phyloP scores from a whole-genome alignment of 2,797 vertebrate species.

The Gastrophryne carolinensis region DNA sequence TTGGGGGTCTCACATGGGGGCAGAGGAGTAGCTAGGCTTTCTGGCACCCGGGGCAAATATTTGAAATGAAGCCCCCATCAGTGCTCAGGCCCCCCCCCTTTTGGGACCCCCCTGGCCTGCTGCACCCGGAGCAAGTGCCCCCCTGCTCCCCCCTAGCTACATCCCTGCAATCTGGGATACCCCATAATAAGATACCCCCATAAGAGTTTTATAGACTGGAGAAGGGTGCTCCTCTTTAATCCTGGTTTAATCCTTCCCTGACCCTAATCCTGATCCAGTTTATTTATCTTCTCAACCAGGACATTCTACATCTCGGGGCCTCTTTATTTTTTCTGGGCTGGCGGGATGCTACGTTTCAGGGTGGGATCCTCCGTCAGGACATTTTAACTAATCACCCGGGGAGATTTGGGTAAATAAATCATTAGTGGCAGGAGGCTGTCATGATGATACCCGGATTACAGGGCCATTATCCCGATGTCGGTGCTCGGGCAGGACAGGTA shows the following conservation, averaged over 20 bases:
- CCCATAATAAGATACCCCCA: too few species aligned
- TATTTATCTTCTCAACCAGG: constrained; percentile 17
- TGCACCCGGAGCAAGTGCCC: too few species aligned
- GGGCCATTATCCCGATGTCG: not conserved
- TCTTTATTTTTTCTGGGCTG: constrained; percentile 39
- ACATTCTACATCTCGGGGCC: not conserved
- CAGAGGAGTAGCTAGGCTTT: too few species aligned
- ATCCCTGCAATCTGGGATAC: too few species aligned
- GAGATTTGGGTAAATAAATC: constrained; percentile 30
- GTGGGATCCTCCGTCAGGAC: not conserved
- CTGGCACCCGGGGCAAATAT: too few species aligned
- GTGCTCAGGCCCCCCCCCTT: too few species aligned
- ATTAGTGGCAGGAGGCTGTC: not conserved
- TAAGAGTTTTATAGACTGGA: too few species aligned
- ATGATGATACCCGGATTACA: constrained; percentile 5
- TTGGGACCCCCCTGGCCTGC: too few species aligned
- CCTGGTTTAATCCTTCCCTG: not conserved
- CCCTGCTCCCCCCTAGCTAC: too few species aligned
- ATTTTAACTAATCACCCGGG: constrained; percentile 22
- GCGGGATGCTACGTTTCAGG: not conserved
- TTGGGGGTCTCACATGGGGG: too few species aligned
- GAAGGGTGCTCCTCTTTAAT: not conserved
- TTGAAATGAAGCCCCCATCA: too few species aligned
- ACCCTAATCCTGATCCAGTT: not conserved
- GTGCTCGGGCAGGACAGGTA: not conserved